Conservation (phyloP, 2,113 vertebrate species). For the Chlorodrepanis virens region DNA sequence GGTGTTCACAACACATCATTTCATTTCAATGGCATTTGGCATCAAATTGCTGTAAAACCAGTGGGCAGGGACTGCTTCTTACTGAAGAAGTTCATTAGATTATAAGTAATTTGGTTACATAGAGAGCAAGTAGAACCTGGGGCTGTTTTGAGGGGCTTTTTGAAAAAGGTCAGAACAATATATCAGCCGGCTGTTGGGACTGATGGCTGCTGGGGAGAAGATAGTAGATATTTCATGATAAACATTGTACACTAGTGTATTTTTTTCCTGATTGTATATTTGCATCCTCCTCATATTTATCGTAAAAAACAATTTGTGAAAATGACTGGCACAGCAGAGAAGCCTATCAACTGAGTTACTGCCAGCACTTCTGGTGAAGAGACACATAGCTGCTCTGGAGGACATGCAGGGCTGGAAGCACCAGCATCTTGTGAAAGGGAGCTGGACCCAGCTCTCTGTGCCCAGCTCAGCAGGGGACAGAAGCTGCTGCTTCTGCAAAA, state of each 20-base stretch:
- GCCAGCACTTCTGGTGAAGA: background rate
- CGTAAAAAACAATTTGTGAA: background rate
- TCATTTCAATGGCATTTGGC: slow-evolving; percentile 36
- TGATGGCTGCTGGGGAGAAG: background rate
- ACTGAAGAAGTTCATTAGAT: slow-evolving; percentile 58
- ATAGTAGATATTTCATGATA: slow-evolving; percentile 6
- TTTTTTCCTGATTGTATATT: background rate
- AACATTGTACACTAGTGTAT: background rate
- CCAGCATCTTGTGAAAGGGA: background rate
- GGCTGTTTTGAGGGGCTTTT: slow-evolving; percentile 35
- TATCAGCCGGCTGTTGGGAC: background rate
- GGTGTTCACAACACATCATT: slow-evolving; percentile 14
- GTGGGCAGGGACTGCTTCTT: slow-evolving; percentile 44
- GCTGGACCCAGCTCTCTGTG: background rate
- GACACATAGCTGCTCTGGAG: background rate
- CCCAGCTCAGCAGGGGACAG: background rate
- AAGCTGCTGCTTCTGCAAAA: background rate
- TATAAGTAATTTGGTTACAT: slow-evolving; percentile 42
- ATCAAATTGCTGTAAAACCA: slow-evolving; percentile 32
- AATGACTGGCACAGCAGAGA: background rate
- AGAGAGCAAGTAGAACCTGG: slow-evolving; percentile 18
- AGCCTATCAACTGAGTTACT: background rate
- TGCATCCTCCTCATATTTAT: background rate
- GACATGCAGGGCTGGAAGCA: background rate
- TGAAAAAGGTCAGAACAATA: slow-evolving; percentile 33